Evolutionary conservation across 1,140 invertebrate genomes (phyloP), one percentile per base, ranked within the genome.

Genomic region (Pachyrhynchus sulphureomaculatus): DNA sequence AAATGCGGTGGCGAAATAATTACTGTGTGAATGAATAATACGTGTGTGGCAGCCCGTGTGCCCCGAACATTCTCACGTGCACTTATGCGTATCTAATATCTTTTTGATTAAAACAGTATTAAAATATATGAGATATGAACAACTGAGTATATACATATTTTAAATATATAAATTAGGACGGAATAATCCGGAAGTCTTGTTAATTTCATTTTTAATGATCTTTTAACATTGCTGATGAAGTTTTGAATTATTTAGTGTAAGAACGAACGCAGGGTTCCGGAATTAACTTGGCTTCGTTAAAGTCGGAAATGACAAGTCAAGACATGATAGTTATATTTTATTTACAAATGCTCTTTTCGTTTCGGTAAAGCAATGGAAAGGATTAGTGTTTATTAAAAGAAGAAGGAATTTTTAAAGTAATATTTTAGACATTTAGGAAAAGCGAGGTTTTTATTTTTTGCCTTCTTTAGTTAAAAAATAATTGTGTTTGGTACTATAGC

Each of bases 1-100:
- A 18, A 41, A 41, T 41, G 20, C 15, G 20, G 37, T 20, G 37
- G 37, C 17, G 37, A 41, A 41, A 41, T 41, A 41, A 41, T 41
- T 41, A 41, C 37, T 41, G 37, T 41, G 37, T 41, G 37, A 41
- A 41, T 20, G 37, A 41, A 41, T 41, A 41, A 41, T 41, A 41
- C 37, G 37, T 41, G 37, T 41, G 15, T 41, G 37, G 15, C 37
- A 10, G 37, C 37, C 37, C 37, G 13, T 41, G 37, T 41, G 20
- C 20, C 15, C 12, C 17, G 37, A 15, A 41, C 17, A 15, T 20
- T 18, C 37, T 41, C 20, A 41, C 17, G 37, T 41, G 37, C 37
- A 41, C 37, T 17, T 15, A 17, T n/a, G 37, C 37, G 37, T 41
- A 41, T n/a, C 37, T 41, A 41, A 41, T 41, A 41, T 41, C 37